Evolutionary conservation across 1,140 invertebrate species (phyloP).

Genomic region (Pissodes strobi): DNA sequence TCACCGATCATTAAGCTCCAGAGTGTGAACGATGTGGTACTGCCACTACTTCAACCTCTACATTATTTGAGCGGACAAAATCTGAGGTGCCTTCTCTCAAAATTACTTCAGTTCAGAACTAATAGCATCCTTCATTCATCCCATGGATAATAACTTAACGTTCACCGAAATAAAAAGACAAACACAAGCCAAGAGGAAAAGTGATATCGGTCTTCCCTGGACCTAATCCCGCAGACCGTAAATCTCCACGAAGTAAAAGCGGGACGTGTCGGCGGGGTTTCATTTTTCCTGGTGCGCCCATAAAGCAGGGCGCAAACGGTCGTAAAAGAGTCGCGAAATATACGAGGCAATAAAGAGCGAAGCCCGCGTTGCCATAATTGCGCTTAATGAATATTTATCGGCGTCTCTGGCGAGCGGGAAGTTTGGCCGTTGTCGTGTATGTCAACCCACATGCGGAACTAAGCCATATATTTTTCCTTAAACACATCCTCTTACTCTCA

Average conservation of each 20-base stretch:
- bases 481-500: too few species aligned
- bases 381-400: conserved; percentile 29
- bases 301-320: conserved; percentile 26
- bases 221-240: conserved; percentile 2
- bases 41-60: too few species aligned
- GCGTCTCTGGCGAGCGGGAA: not conserved
- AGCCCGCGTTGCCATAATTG: conserved; percentile 26
- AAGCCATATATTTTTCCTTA: too few species aligned
- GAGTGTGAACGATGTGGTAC: too few species aligned
- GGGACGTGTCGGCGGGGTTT: conserved; percentile 22
- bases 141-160: too few species aligned
- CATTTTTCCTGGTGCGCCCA: conserved; percentile 25
- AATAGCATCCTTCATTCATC: too few species aligned
- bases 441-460: conserved; percentile 2
- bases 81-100: too few species aligned
- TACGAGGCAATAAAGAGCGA: conserved; percentile 29
- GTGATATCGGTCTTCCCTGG: not conserved
- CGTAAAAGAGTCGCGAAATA: conserved; percentile 28
- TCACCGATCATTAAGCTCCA: too few species aligned
- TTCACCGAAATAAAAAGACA: too few species aligned
- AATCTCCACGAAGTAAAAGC: conserved; percentile 11
- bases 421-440: not conserved
- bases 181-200: not conserved
- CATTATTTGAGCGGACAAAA: too few species aligned
- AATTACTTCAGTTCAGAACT: too few species aligned